These are phyloP conservation scores for Cepaea nemoralis DNA, from an alignment of 1,140 invertebrate species.

Conservation along the genomic window DNA sequence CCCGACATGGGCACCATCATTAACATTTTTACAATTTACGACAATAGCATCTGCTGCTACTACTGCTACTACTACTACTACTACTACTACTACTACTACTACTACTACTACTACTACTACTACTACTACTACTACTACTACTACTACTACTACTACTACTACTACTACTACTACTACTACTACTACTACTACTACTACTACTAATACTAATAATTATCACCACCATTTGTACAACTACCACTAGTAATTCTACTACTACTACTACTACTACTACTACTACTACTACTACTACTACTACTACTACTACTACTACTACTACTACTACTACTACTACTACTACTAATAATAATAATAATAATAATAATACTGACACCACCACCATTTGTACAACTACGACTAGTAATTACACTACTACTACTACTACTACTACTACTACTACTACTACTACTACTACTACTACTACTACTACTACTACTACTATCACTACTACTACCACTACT, in stretches of 20 bases:
- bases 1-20: too few relatives aligned
- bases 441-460: not conserved
- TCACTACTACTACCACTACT: not conserved
- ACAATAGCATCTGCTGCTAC: too few relatives aligned
- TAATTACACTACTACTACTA: not conserved
- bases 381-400: not conserved
- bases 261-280: not conserved
- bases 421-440: not conserved
- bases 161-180: slow-evolving; percentile 3
- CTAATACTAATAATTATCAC: slow-evolving; percentile 14
- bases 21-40: too few relatives aligned
- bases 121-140: slow-evolving; percentile 11
- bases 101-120: not conserved
- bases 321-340: not conserved
- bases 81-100: not conserved
- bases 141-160: slow-evolving; percentile 15
- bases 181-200: slow-evolving; percentile 13
- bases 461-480: slow-evolving; percentile 1
- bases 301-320: not conserved
- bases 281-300: not conserved
- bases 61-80: not conserved
- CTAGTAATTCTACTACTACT: slow-evolving; percentile 6
- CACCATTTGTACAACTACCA: slow-evolving; percentile 1
- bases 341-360: not conserved
- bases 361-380: slow-evolving; percentile 2